These are phyloP conservation scores for Harpagoxenus sublaevis DNA, from an alignment of 2,888 invertebrate species.

Conservation along the genomic window DNA sequence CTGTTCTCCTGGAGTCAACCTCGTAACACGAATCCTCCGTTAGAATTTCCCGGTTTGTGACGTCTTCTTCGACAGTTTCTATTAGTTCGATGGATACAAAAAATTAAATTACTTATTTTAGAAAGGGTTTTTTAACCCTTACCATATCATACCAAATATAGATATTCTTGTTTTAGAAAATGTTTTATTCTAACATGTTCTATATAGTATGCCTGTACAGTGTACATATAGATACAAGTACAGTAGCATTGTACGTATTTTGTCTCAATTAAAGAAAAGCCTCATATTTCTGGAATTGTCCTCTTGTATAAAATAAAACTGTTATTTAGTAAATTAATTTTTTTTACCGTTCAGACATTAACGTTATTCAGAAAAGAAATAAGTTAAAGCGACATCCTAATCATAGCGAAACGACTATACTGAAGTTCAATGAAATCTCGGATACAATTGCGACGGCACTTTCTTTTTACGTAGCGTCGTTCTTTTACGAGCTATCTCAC, in stretches of 20 bases:
- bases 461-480: conserved; percentile 31
- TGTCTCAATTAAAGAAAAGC: background rate
- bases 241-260: background rate
- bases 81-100: background rate
- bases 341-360: background rate
- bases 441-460: conserved; percentile 30
- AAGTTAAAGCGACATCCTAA: background rate
- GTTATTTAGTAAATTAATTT: conserved; percentile 1
- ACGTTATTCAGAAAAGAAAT: background rate
- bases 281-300: background rate
- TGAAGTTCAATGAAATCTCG: conserved; percentile 30
- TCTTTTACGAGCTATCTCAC: conserved; percentile 38
- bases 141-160: no score
- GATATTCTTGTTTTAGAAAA: background rate
- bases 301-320: background rate
- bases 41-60: conserved; percentile 10
- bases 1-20: conserved; percentile 12
- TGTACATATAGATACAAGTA: background rate
- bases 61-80: background rate
- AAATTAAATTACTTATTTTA: conserved; percentile 10
- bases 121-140: background rate
- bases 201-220: background rate
- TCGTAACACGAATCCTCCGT: conserved; percentile 21
- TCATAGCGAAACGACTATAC: conserved; percentile 11
- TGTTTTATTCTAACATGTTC: background rate